A percentile compares a stretch with the other conserved stretches of the same genome.
phyloP scores from a whole-genome alignment of 2,888 invertebrate genomes.

The Deroplatys truncata region DNA sequence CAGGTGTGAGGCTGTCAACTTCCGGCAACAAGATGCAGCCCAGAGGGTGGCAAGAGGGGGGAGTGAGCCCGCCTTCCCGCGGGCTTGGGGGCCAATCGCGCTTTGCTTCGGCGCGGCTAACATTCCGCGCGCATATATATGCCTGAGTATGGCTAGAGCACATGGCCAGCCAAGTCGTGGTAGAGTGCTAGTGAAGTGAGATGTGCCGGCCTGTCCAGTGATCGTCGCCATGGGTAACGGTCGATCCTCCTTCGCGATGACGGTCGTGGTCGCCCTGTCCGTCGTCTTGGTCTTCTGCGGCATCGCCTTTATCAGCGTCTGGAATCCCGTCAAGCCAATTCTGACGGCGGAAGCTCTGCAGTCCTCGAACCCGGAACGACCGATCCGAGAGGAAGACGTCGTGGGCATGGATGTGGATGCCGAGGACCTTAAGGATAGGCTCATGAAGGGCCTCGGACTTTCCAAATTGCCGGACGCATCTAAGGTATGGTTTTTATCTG shows the following conservation, averaged over 20 bases:
- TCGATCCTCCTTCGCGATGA: neutral
- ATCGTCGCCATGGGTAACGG: neutral
- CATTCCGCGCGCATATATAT: neutral
- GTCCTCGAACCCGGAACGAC: neutral
- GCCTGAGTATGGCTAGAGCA: neutral
- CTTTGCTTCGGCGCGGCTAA: neutral
- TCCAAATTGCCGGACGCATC: conserved; percentile 10
- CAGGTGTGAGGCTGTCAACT: neutral
- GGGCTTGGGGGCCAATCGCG: no score
- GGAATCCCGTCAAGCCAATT: no score
- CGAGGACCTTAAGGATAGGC: neutral
- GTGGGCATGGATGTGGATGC: neutral
- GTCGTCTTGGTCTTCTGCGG: no score
- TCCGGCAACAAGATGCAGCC: neutral
- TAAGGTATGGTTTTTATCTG: neutral
- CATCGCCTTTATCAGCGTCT: neutral
- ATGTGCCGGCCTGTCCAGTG: neutral
- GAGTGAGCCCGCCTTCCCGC: neutral
- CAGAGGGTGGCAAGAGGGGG: neutral
- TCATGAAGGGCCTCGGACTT: conserved; percentile 18
- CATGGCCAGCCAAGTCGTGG: neutral
- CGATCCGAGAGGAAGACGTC: neutral
- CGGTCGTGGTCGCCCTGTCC: neutral
- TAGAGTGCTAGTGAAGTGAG: neutral
- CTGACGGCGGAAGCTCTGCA: neutral